Conservation (phyloP, 1,140 invertebrate species). For the Colletes latitarsis region DNA sequence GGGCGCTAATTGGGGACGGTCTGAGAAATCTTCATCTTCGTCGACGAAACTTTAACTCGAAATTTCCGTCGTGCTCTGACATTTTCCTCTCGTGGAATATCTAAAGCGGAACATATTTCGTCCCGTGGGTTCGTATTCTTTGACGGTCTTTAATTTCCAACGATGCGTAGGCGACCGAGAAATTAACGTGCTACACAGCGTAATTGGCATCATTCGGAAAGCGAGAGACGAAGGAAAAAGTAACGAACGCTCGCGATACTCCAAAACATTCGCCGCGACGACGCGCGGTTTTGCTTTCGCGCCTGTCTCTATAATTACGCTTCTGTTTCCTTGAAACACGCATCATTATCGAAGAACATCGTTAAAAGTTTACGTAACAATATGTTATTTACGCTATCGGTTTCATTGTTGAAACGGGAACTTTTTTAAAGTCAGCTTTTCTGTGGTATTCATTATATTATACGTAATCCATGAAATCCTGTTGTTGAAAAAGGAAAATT, state of each 20-base stretch:
- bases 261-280: background rate
- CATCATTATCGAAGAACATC: background rate
- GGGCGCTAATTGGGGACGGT: constrained; percentile 55
- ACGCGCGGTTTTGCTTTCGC: background rate
- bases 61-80: constrained; percentile 18
- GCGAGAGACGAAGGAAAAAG: constrained; percentile 1
- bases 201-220: constrained; percentile 32
- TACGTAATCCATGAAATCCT: too few relatives aligned
- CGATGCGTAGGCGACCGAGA: constrained; percentile 14
- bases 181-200: constrained; percentile 30
- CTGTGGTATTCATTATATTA: too few relatives aligned
- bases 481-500: too few relatives aligned
- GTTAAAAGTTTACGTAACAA: background rate
- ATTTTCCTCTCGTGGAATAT: background rate
- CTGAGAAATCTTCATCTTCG: constrained; percentile 51
- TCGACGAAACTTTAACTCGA: constrained; percentile 34
- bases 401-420: too few relatives aligned
- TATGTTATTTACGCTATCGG: background rate
- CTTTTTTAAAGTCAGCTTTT: too few relatives aligned
- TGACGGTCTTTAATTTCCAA: constrained; percentile 45
- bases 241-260: background rate
- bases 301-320: background rate
- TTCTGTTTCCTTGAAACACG: background rate
- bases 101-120: constrained; percentile 41
- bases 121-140: constrained; percentile 21